phyloP scores from a whole-genome alignment of 2,113 vertebrate species.

The Tyto alba region DNA sequence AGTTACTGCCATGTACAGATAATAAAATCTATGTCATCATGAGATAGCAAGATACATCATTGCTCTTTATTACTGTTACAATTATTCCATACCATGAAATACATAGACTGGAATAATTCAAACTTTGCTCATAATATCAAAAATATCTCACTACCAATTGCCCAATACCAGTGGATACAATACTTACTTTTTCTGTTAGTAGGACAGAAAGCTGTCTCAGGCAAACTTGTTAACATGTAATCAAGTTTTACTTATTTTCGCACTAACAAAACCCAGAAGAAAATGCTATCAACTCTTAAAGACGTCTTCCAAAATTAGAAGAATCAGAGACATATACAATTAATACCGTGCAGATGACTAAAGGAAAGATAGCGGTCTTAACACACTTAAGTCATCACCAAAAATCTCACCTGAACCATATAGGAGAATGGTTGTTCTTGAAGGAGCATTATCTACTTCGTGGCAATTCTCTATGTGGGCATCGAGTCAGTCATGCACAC shows the following conservation, averaged over 20 bases:
- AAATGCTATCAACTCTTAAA: background rate
- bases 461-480: background rate
- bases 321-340: background rate
- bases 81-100: background rate
- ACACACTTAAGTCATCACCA: background rate
- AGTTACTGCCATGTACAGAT: background rate
- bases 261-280: background rate
- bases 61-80: background rate
- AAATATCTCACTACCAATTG: background rate
- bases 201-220: background rate
- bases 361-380: background rate
- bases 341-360: background rate
- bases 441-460: background rate
- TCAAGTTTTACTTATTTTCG: background rate
- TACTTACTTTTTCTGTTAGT: background rate
- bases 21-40: background rate
- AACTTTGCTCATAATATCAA: background rate
- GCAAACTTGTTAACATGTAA: background rate
- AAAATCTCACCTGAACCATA: background rate
- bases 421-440: background rate
- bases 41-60: background rate
- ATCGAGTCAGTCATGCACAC: background rate
- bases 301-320: background rate
- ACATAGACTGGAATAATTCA: background rate
- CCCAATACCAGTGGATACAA: background rate